Conservation (phyloP, 1,140 invertebrate genomes). For the Charaxes varanes region DNA sequence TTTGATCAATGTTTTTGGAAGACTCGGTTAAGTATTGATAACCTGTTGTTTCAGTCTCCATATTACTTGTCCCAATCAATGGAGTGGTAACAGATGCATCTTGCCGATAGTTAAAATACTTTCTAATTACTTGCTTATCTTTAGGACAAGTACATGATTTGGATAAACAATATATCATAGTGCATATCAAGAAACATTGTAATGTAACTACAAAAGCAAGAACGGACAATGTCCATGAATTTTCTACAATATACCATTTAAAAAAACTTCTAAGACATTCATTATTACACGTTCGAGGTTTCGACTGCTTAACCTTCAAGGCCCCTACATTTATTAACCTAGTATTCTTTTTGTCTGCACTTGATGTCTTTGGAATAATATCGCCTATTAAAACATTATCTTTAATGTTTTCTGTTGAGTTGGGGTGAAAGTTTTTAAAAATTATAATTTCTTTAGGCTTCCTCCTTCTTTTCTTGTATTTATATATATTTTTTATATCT, state of each 20-base stretch:
- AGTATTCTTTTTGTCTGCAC: not conserved
- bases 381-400: conserved; percentile 5
- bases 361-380: conserved; percentile 5
- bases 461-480: conserved; percentile 16
- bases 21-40: conserved; percentile 44
- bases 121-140: conserved; percentile 37
- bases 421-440: conserved; percentile 20
- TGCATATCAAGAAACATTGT: conserved; percentile 46
- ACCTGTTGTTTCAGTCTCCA: conserved; percentile 48
- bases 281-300: not conserved
- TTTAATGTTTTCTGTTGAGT: conserved; percentile 4
- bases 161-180: conserved; percentile 36
- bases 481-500: conserved; percentile 27
- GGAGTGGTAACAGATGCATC: conserved; percentile 55
- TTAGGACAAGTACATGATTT: conserved; percentile 32
- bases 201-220: conserved; percentile 30
- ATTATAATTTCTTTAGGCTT: conserved; percentile 35
- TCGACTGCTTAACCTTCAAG: not conserved
- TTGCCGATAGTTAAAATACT: conserved; percentile 46
- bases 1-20: conserved; percentile 43
- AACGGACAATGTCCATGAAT: conserved; percentile 30
- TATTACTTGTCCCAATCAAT: conserved; percentile 46
- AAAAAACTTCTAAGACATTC: not conserved
- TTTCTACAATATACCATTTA: conserved; percentile 23
- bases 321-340: not conserved